Evolutionary conservation across 2,888 invertebrate genomes (phyloP), one percentile per base, ranked within the genome.

Genomic region (Automeris io): DNA sequence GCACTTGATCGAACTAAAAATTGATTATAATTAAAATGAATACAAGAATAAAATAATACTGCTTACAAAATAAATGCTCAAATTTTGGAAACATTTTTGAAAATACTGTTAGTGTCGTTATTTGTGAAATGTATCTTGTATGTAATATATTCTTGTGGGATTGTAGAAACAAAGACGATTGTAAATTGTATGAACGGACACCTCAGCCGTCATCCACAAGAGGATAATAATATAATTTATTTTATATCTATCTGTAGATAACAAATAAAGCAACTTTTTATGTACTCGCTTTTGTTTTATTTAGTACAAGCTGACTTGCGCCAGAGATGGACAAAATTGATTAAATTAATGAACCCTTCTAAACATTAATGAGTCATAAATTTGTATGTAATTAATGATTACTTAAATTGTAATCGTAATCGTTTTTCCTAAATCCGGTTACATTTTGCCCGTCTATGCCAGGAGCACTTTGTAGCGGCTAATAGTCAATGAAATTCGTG

Each of bases 161-260:
- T 36, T 45, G n/a, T 33, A 19, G 42, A 37, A 41, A 41, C 41
- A 33, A 5, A 39, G 37, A 42, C 33, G 35, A 40, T 45, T 47
- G 46, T 55, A 53, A 49, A 60, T 62, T 54, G 58, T 67, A 64
- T 57, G 52, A 57, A 61, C 58, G 63, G 68, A 66, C 68, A 69
- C 70, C 67, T 72, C 74, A 64, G 68, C 71, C 67, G 73, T 62
- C 61, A 44, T 46, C 46, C 54, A 62, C 54, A 63, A 57, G 54
- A 56, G 63, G 70, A 72, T 61, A 68, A 74, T 72, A 70, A 72
- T 83, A 80, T 86, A 86, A 85, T 85, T 83, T 85, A 85, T 83
- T 85, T 85, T 83, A 86, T 83, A 82, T 80, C 76, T 83, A 82
- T 82, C 71, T 86, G 85, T 86, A 86, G 86, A 85, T 86, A 81